Base-by-base conservation (phyloP, 2,797 vertebrate species). In the Adrianichthys oophorus region DNA sequence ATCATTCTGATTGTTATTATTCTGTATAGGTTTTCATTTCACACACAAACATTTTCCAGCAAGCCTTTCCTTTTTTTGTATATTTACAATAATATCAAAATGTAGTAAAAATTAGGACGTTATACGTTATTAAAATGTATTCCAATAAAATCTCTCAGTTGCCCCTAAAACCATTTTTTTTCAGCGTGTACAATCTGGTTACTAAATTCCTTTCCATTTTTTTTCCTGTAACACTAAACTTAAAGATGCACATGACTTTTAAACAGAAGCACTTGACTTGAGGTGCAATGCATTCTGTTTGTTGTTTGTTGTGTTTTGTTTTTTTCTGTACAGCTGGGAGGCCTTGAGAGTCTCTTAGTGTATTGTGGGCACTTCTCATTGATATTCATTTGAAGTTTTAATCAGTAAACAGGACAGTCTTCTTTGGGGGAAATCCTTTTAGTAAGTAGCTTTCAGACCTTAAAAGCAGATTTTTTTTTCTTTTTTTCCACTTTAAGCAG, bases 401-500 rank as follows among this genome's bases (percentile, higher is more conserved):
- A 40, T 80, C 61, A 51, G 79, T 68, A 62, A 78, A 50, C 59
- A 74, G 68, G 45, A 57, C 60, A 57, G 57, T 59, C 40, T 50
- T 82, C 72, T 74, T 74, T 54, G 15, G 70, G 81, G 81, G 16
- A 65, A 73, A 85, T 87, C 81, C 69, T 67, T 83, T 80, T 79
- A 83, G 68, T 70, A 72, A 83, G 80, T 85, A 77, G 74, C 70
- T 85, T 82, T 85, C 84, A 83, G 76, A 82, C 53, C 52, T 19
- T 59, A 37, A 37, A 68, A 56, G 70, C 82, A 80, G 70, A 85
- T 82, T 80, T 70, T 70, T 76, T 32, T 61, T 51, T 65, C 60
- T 49, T 26, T 19, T 19, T 46, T 21, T 21, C 19, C 19, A 2
- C 19, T 21, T 12, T 13, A 4, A n/a, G 52, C 70, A 85, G 70